Base-by-base conservation (phyloP, 2,113 vertebrate species). In the Amphilophus citrinellus region DNA sequence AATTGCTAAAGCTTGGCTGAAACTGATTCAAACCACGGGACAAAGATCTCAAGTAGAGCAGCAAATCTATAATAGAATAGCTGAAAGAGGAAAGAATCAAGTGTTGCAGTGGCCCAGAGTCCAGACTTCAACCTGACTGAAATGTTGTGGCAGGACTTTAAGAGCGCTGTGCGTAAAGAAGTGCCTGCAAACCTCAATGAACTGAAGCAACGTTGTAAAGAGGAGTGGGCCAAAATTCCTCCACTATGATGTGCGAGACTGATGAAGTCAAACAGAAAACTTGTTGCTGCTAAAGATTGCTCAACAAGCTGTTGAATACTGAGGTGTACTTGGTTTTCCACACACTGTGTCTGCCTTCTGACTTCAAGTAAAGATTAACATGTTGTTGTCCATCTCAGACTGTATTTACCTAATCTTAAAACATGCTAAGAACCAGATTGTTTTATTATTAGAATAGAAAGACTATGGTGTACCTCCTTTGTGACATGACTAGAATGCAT, bases 81-180 rank as follows among this genome's bases (percentile, higher is more conserved):
- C 22, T 50, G 65, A 47, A 68, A 68, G 10, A 47, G 17, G 22
- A 22, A 68, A 27, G 18, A 68, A 68, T 18, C 14, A 47, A 1
- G 4, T 18, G 39, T n/a, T 13, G n/a, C 6, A 68, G 10, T 18
- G 32, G 32, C 32, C 32, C 65, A 27, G 14, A 68, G 15, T 68
- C 22, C 14, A 47, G 65, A 39, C 65, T 14, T 27, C 39, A 27
- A 6, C 39, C 39, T 24, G 39, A 18, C 63, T 47, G 22, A 68
- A 47, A 68, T 68, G 0, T 39, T 24, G n/a, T 0, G 14, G 8
- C 15, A 4, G 17, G 60, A 61, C 63, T 24, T 17, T 44, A 39
- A 66, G 14, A 44, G 24, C 44, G 63, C 63, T 17, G 63, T 68
- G 63, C 22, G 1, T 32, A 32, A 68, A 0, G 4, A 27, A 47